Evolutionary conservation across 2,888 invertebrate species (phyloP).

Genomic region (Eulithis testata): DNA sequence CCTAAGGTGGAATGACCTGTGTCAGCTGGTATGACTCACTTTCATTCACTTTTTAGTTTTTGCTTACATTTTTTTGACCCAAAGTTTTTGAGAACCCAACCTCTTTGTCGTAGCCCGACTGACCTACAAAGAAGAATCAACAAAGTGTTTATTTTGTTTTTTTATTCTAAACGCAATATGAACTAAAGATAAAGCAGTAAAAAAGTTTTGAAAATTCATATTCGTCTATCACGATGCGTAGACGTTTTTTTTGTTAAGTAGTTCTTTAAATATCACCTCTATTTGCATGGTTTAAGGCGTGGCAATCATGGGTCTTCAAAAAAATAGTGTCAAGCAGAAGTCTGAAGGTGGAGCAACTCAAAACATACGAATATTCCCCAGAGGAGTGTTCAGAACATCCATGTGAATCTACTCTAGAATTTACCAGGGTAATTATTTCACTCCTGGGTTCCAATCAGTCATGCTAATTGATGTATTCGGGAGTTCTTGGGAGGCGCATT

Average conservation of each 20-base stretch:
- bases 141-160: not conserved
- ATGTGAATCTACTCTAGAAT: constrained; percentile 4
- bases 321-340: too few species aligned
- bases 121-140: constrained; percentile 2
- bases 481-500: constrained; percentile 23
- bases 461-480: constrained; percentile 44
- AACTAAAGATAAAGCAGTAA: too few species aligned
- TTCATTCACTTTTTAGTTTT: not conserved
- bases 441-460: constrained; percentile 40
- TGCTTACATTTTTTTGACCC: not conserved
- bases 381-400: not conserved
- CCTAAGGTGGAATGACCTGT: constrained; percentile 21
- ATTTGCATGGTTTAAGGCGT: too few species aligned
- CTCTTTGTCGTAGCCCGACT: not conserved
- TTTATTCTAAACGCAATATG: too few species aligned
- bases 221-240: too few species aligned
- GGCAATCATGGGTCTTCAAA: too few species aligned
- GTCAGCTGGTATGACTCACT: constrained; percentile 29
- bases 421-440: constrained; percentile 11
- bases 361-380: too few species aligned
- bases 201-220: too few species aligned
- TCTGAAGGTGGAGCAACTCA: too few species aligned
- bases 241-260: too few species aligned
- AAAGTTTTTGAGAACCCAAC: constrained; percentile 3
- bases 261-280: too few species aligned